Conservation (phyloP, 2,113 vertebrate genomes). For the Cromileptes altivelis region DNA sequence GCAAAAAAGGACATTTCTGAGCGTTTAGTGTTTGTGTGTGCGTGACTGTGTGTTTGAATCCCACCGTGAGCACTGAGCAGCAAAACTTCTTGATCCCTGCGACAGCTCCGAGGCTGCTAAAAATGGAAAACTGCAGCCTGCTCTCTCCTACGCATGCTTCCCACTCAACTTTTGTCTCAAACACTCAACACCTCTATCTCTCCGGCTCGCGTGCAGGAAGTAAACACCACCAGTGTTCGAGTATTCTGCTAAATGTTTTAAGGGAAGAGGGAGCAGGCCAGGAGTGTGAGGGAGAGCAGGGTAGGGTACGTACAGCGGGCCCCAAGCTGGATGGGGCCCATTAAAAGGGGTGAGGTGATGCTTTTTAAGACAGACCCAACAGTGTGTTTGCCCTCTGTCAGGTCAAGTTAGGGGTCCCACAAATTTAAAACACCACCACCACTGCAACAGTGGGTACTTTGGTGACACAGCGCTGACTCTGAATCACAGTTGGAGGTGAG, state of each 20-base stretch:
- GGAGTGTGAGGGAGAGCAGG: background rate
- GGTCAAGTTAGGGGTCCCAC: slow-evolving; percentile 50
- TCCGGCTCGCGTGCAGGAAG: slow-evolving; percentile 69
- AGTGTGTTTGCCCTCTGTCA: slow-evolving; percentile 64
- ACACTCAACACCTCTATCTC: slow-evolving; percentile 68
- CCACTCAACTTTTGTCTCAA: slow-evolving; percentile 80
- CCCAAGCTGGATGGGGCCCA: slow-evolving; percentile 55
- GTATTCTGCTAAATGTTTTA: slow-evolving; percentile 41
- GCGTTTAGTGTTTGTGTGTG: slow-evolving; percentile 4
- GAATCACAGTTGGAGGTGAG: background rate
- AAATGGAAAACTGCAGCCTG: slow-evolving; percentile 79
- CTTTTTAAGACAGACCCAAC: slow-evolving; percentile 60
- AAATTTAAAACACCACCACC: slow-evolving; percentile 42
- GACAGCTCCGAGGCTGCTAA: slow-evolving; percentile 66
- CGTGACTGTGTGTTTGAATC: slow-evolving; percentile 32
- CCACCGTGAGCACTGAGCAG: slow-evolving; percentile 46
- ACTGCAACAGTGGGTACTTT: background rate
- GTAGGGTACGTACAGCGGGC: slow-evolving; percentile 4
- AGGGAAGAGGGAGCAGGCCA: slow-evolving; percentile 21
- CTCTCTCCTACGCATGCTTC: slow-evolving; percentile 78
- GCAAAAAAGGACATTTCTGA: slow-evolving; percentile 57
- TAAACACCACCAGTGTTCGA: slow-evolving; percentile 58
- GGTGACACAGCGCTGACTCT: slow-evolving; percentile 7
- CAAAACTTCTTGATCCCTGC: slow-evolving; percentile 65
- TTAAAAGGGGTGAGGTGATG: slow-evolving; percentile 64